A percentile compares a stretch with the other conserved stretches of the same genome.
phyloP scores from a whole-genome alignment of 2,113 vertebrate genomes.

The Callipepla squamata region DNA sequence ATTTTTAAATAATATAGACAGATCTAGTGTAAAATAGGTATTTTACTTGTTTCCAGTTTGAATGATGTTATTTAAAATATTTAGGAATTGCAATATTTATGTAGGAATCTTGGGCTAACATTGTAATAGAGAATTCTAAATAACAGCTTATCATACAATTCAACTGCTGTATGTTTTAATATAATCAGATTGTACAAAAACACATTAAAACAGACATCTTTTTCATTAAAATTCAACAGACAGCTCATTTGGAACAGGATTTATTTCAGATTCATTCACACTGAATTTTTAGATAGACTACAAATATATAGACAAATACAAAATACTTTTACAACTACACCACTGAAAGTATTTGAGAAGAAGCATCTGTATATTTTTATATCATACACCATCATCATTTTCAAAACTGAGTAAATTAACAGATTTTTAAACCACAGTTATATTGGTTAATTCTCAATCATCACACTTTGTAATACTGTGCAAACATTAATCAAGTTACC shows the following conservation, averaged over 20 bases:
- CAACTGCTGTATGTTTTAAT: slow-evolving; percentile 51
- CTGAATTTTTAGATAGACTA: slow-evolving; percentile 53
- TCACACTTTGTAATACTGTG: slow-evolving; percentile 52
- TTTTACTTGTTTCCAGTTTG: slow-evolving; percentile 20
- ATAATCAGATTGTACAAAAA: slow-evolving; percentile 65
- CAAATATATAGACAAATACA: slow-evolving; percentile 25
- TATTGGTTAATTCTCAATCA: slow-evolving; percentile 18
- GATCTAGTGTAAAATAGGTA: background rate
- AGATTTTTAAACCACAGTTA: slow-evolving; percentile 68
- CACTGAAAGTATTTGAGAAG: slow-evolving; percentile 50
- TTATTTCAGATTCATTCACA: slow-evolving; percentile 47
- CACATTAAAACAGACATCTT: slow-evolving; percentile 62
- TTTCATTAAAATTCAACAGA: slow-evolving; percentile 68
- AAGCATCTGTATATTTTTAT: slow-evolving; percentile 46
- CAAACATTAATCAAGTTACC: slow-evolving; percentile 66
- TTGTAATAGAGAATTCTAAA: slow-evolving; percentile 43
- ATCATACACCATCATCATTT: slow-evolving; percentile 50
- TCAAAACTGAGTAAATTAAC: slow-evolving; percentile 67
- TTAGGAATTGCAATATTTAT: background rate
- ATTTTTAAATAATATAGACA: background rate
- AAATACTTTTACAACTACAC: slow-evolving; percentile 10
- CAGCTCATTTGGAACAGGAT: slow-evolving; percentile 43
- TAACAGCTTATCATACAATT: slow-evolving; percentile 62
- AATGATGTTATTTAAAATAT: slow-evolving; percentile 20
- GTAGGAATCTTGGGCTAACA: slow-evolving; percentile 10